Evolutionary conservation across 2,113 vertebrate genomes (phyloP).

Genomic region (Trematomus loennbergii): DNA sequence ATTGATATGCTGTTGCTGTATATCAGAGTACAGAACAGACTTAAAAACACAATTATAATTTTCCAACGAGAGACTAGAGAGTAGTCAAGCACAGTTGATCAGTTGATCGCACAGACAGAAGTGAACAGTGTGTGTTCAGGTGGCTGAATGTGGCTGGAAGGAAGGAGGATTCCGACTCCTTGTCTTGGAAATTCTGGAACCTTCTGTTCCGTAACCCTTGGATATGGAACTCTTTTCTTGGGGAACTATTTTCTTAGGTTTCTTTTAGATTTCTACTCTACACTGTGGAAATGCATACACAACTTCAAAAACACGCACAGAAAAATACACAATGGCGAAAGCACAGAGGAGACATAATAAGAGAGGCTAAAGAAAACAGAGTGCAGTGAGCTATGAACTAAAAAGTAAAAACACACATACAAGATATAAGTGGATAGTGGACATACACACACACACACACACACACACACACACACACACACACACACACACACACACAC

Average conservation of each 20-base stretch:
- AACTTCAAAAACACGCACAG: background rate
- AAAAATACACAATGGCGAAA: background rate
- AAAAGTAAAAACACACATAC: constrained; percentile 18
- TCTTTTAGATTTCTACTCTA: no score
- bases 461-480: constrained; percentile 16
- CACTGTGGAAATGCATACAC: background rate
- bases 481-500: constrained; percentile 8
- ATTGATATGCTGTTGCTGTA: no score
- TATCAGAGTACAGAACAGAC: background rate
- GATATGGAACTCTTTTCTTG: no score
- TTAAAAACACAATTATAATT: background rate
- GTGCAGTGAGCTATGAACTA: constrained; percentile 29
- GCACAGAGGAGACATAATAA: background rate
- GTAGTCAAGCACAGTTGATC: background rate
- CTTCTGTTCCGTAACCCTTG: no score
- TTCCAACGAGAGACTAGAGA: background rate
- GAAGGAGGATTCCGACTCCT: no score
- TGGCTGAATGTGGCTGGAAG: background rate
- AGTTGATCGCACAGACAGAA: background rate
- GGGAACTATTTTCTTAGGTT: no score
- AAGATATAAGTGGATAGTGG: background rate
- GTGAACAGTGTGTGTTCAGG: no score
- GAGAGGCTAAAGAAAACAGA: constrained; percentile 8
- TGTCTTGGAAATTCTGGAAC: no score
- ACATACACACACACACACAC: background rate